Conservation (phyloP, 2,797 vertebrate genomes). For the Anguilla anguilla region DNA sequence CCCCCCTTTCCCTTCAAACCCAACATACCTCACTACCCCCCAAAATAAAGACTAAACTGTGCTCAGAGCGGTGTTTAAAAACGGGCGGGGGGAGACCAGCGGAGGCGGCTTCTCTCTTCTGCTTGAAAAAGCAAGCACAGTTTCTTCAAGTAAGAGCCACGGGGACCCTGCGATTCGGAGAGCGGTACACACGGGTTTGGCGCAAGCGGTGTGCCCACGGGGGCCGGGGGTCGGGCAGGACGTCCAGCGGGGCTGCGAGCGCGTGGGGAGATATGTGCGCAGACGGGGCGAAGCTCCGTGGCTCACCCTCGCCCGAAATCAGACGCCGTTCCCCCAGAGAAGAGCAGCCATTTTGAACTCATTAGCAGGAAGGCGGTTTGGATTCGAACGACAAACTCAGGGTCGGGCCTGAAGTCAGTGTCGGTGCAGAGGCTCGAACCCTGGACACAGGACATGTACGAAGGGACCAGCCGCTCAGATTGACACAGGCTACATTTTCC, state of each 20-base stretch:
- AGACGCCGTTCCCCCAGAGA: background rate
- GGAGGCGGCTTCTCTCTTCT: background rate
- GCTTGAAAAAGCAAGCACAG: slow-evolving; percentile 2
- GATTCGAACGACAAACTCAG: background rate
- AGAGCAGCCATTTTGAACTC: background rate
- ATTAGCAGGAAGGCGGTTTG: background rate
- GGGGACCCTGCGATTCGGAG: background rate
- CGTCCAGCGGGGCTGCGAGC: background rate
- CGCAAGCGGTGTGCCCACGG: background rate
- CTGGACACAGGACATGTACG: background rate
- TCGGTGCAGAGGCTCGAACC: background rate
- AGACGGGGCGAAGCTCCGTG: background rate
- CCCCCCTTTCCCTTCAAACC: slow-evolving; percentile 47
- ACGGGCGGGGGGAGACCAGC: background rate
- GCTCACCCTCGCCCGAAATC: background rate
- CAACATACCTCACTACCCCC: slow-evolving; percentile 27
- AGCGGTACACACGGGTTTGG: background rate
- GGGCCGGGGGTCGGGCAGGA: background rate
- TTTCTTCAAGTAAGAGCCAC: slow-evolving; percentile 36
- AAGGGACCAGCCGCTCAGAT: background rate
- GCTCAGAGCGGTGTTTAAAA: background rate
- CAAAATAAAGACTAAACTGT: slow-evolving; percentile 12
- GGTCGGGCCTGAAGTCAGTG: background rate
- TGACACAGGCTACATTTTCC: background rate
- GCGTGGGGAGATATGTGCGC: background rate